Evolutionary conservation across 2,113 vertebrate genomes (phyloP).

Genomic region (Entelurus aequoreus): DNA sequence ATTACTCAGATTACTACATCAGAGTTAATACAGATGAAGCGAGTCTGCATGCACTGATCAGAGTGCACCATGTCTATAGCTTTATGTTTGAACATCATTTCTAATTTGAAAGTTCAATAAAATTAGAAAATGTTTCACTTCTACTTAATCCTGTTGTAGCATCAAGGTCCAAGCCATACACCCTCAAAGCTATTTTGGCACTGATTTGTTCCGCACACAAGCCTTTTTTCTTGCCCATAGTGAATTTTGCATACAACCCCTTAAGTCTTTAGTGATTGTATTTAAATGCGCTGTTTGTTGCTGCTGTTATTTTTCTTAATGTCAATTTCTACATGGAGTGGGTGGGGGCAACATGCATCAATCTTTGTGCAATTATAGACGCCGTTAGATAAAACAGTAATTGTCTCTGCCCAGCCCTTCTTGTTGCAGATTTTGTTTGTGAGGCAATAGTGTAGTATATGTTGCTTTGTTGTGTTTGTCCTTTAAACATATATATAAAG

Average conservation of each 20-base stretch:
- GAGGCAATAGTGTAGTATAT: slow-evolving; percentile 3
- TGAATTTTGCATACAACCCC: slow-evolving; percentile 17
- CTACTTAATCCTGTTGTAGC: background rate
- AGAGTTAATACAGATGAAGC: background rate
- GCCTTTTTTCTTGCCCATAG: slow-evolving; percentile 40
- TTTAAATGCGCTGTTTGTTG: slow-evolving; percentile 27
- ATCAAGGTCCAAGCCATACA: slow-evolving; percentile 21
- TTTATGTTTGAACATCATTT: too few species aligned
- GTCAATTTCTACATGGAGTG: slow-evolving; percentile 24
- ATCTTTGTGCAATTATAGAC: slow-evolving; percentile 17
- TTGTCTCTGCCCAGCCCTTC: background rate
- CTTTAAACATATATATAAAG: slow-evolving; percentile 6
- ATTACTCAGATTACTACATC: too few species aligned
- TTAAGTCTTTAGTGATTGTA: slow-evolving; percentile 32
- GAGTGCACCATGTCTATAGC: too few species aligned
- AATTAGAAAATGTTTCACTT: too few species aligned
- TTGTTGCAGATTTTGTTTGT: background rate
- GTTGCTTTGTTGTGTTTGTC: slow-evolving; percentile 4
- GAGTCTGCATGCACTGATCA: background rate
- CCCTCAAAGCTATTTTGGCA: slow-evolving; percentile 13
- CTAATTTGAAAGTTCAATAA: too few species aligned
- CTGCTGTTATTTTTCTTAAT: slow-evolving; percentile 22
- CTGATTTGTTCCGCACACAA: slow-evolving; percentile 34
- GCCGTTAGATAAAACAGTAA: background rate
- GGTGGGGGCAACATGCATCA: slow-evolving; percentile 9